Evolutionary conservation across 2,113 vertebrate species (phyloP), one percentile per base, ranked within the genome.

Genomic region (Callionymus lyra): DNA sequence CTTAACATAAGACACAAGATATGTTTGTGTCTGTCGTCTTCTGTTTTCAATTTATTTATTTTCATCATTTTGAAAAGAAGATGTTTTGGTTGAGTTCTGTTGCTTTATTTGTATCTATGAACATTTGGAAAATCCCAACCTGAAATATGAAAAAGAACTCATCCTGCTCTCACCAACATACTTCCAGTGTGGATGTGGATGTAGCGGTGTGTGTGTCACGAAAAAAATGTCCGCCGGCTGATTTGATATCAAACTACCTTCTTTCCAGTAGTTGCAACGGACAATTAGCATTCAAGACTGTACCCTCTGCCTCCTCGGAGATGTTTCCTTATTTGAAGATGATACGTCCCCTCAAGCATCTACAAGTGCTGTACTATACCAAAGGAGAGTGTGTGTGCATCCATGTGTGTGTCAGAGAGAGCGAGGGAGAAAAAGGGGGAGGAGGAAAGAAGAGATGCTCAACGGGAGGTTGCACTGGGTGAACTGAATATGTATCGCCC

Each of bases 261-360:
- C 50, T 50, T 63, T 67, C 36, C 50, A 65, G 56, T 17, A 11
- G 42, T 61, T 59, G 42, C 42, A 39, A 41, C 38, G 47, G 33
- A 62, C 46, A 70, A 73, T 79, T 73, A 59, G 50, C 55, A 70
- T 79, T 73, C 64, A 43, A 18, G 42, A 53, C 44, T 13, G 17
- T 44, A 66, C 43, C 48, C 38, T 34, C 14, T 33, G 40, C 51
- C 57, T 71, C 52, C 64, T 48, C 53, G 65, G 57, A 71, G 47
- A 73, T 49, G 56, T 65, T 59, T 68, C 56, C 68, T 62, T 50
- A 63, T 72, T 65, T 68, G 57, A 68, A 65, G 64, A 75, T 65
- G 63, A 70, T 68, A 62, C 57, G 65, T 58, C 50, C 62, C 61
- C 65, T 55, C 46, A 39, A 70, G 70, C 68, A 43, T 31, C 51